Percentiles rank a stretch among this genome's conserved stretches.
These are phyloP conservation scores for Oryzias javanicus DNA, from an alignment of 2,113 vertebrate species.

Conservation along the genomic window DNA sequence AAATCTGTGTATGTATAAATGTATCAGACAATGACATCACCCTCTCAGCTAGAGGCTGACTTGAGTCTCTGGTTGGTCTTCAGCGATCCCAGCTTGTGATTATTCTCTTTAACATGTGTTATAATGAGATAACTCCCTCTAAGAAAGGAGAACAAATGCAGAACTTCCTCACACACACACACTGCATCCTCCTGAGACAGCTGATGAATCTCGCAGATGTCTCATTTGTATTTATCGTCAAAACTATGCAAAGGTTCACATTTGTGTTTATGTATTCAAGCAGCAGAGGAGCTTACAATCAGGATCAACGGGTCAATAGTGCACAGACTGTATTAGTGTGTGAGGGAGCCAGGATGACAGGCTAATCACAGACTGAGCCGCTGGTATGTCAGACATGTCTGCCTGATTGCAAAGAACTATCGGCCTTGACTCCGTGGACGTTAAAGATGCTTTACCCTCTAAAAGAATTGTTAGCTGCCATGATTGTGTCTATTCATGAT, in stretches of 20 bases:
- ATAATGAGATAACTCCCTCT: too few relatives aligned
- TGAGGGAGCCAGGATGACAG: slow-evolving; percentile 20
- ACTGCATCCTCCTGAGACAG: background rate
- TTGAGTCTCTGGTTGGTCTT: too few relatives aligned
- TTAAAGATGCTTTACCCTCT: background rate
- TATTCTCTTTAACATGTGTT: too few relatives aligned
- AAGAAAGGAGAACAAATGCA: too few relatives aligned
- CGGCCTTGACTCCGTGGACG: background rate
- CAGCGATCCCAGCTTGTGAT: too few relatives aligned
- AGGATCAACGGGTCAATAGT: slow-evolving; percentile 47
- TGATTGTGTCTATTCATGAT: too few relatives aligned
- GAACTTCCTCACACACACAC: too few relatives aligned
- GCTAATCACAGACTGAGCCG: slow-evolving; percentile 31
- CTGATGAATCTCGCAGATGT: slow-evolving; percentile 70
- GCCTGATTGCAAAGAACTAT: slow-evolving; percentile 19
- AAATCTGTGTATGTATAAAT: too few relatives aligned
- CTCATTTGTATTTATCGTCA: slow-evolving; percentile 13
- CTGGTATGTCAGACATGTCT: slow-evolving; percentile 10
- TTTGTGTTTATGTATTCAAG: slow-evolving; percentile 49
- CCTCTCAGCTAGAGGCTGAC: too few relatives aligned
- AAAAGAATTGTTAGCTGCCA: background rate
- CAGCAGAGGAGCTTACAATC: slow-evolving; percentile 21
- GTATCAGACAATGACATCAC: too few relatives aligned
- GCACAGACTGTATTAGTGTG: slow-evolving; percentile 36
- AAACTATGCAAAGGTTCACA: slow-evolving; percentile 22